Evolutionary conservation across 35 echinoderm and acorn worm species (phyloP), one percentile per base, ranked within the genome.

Genomic region (Apostichopus californicus): DNA sequence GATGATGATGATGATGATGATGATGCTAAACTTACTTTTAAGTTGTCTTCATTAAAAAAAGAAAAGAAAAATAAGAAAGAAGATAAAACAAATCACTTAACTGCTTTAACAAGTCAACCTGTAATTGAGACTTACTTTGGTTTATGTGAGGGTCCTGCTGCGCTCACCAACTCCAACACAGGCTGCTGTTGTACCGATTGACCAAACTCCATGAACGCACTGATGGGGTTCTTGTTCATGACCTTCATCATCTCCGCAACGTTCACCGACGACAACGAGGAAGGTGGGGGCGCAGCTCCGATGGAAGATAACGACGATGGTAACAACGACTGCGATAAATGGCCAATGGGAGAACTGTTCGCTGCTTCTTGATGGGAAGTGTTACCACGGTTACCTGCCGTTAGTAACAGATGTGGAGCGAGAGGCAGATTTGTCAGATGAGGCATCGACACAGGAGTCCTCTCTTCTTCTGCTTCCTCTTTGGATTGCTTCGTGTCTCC

Each of bases 181-280:
- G 92, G 87, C 9, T 94, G 95, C 18, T 95, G 88, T 58, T 96
- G 97, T 12, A 94, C 91, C 23, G 97, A 96, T 70, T 99, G 97
- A 15, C 94, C 97, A 92, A 96, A 99, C 91, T 99, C 97, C 66
- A 94, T 99, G 78, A 99, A 84, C 6, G 97, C 97, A 77, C 97
- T 99, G 52, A 99, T 94, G n/a, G 97, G 97, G 75, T 99, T 99
- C 89, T 99, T 99, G 66, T 99, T 96, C 58, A 96, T 93, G 12
- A 94, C 73, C 73, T 20, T 80, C 90, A 91, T 80, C 53, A 60
- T 91, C 25, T 79, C 90, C 1, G 90, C 20, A 15, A 91, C 55
- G 34, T 91, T 55, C 7, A 8, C n/a, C 34, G 90, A 80, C 14
- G 88, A 70, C 9, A 73, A 6, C 6, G 54, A 57, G 3, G 59